A percentile compares a stretch with the other conserved stretches of the same genome.
Conservation (phyloP, 2,888 invertebrate genomes). For the Stictocephala bisonia region DNA sequence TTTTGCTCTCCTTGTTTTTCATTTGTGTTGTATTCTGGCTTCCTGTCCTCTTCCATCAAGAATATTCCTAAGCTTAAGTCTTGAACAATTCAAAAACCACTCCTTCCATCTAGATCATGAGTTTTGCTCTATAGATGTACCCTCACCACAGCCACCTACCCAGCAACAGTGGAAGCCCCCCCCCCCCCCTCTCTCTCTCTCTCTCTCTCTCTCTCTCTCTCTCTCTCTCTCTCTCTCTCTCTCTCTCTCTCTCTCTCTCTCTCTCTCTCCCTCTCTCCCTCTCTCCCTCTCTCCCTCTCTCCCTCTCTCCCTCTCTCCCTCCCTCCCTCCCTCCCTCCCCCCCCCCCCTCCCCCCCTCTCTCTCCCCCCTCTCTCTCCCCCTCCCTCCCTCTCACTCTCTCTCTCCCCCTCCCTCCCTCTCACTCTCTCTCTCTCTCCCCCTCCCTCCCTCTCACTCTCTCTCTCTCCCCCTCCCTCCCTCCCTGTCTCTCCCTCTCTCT, state of each 20-base stretch:
- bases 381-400: not conserved
- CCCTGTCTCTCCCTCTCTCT: not conserved
- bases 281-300: slow-evolving; percentile 37
- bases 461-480: not conserved
- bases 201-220: slow-evolving; percentile 1
- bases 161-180: too few species aligned
- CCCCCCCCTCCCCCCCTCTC: slow-evolving; percentile 8
- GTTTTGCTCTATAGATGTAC: too few species aligned
- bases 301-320: slow-evolving; percentile 36
- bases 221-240: slow-evolving; percentile 18
- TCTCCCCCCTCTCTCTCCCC: not conserved
- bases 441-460: not conserved
- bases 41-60: too few species aligned
- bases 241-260: not conserved
- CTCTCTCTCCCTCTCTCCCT: slow-evolving; percentile 42
- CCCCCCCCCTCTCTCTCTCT: not conserved
- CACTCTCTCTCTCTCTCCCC: not conserved
- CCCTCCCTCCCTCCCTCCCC: slow-evolving; percentile 39
- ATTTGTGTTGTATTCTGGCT: too few species aligned
- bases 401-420: not conserved
- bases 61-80: too few species aligned
- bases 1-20: too few species aligned
- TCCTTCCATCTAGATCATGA: too few species aligned
- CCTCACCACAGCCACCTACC: too few species aligned
- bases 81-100: too few species aligned